Base-by-base conservation (phyloP, 2,888 invertebrate species). In the Synergus itoensis region DNA sequence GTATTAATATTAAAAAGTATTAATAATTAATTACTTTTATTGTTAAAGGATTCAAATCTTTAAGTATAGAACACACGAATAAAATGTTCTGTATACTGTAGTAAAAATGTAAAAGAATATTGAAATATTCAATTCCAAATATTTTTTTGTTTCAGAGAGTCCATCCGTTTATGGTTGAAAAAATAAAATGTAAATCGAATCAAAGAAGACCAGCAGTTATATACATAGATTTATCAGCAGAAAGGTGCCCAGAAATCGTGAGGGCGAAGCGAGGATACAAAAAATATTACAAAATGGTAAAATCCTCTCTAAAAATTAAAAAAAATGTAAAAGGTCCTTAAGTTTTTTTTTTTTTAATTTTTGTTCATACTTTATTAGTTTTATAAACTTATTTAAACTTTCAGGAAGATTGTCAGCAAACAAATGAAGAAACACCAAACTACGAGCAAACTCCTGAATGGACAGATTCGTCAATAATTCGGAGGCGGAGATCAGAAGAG, bases 111-210 rank as follows among this genome's bases (percentile, higher is more conserved):
- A 11, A 11, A 11, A 1, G 11, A 43, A 43, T 11, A 43, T 7
- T n/a, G 16, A 48, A 7, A 48, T 48, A 48, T 60, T 28, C 4
- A 28, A 60, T 60, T 28, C 4, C 21, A 60, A 60, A 60, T 4
- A 12, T 14, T 60, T 67, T 80, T 77, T n/a, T 77, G 80, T 88
- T 89, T 63, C 79, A 92, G 92, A 88, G 92, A 80, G 90, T 92
- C 14, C 92, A 92, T 86, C 92, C 92, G 5, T 88, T 89, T 65
- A 84, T 91, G 85, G 87, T 92, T 36, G 91, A 91, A 4, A 91
- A 89, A 87, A 92, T 92, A 69, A 92, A 92, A 83, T 89, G 90
- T 80, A 92, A 92, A 86, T 91, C 92, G 4, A 91, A 91, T 87
- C 92, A 91, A 81, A 89, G 92, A 73, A 91, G 90, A 84, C 91